Conservation (phyloP, 2,797 vertebrate species). For the Rhynchotus rufescens region DNA sequence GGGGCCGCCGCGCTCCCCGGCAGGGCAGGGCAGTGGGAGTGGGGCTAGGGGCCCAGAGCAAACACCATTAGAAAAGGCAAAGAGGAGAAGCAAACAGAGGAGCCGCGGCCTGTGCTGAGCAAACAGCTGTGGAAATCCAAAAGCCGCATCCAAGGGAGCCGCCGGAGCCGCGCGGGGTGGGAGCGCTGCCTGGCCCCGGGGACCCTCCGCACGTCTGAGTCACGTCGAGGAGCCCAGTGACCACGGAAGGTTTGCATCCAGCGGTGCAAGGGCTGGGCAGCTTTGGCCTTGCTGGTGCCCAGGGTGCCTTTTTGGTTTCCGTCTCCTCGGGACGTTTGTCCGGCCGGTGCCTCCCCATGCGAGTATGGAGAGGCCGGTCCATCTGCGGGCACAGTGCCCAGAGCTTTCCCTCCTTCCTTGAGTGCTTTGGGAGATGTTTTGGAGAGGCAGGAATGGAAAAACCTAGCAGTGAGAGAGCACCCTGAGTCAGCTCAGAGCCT, state of each 20-base stretch:
- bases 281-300: neutral
- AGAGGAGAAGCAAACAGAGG: constrained; percentile 77
- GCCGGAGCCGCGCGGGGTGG: fast-evolving
- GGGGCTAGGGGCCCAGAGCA: constrained; percentile 35
- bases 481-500: fast-evolving
- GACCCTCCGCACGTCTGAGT: too few relatives aligned
- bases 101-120: constrained; percentile 60
- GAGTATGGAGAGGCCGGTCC: too few relatives aligned
- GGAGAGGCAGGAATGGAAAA: neutral
- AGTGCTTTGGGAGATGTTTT: neutral
- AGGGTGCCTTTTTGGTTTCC: neutral
- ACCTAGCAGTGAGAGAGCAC: neutral
- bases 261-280: neutral
- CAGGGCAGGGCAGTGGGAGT: neutral
- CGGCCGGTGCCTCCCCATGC: fast-evolving
- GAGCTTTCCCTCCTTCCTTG: too few relatives aligned
- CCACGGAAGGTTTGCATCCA: too few relatives aligned
- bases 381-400: too few relatives aligned
- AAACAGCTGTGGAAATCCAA: constrained; percentile 54
- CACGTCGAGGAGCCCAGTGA: too few relatives aligned
- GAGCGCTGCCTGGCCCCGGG: neutral
- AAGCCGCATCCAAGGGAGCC: neutral
- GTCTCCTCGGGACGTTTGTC: neutral
- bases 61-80: constrained; percentile 75
- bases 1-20: neutral